Base-by-base conservation (phyloP, 2,888 invertebrate species). In the Ptychoptera albimana region DNA sequence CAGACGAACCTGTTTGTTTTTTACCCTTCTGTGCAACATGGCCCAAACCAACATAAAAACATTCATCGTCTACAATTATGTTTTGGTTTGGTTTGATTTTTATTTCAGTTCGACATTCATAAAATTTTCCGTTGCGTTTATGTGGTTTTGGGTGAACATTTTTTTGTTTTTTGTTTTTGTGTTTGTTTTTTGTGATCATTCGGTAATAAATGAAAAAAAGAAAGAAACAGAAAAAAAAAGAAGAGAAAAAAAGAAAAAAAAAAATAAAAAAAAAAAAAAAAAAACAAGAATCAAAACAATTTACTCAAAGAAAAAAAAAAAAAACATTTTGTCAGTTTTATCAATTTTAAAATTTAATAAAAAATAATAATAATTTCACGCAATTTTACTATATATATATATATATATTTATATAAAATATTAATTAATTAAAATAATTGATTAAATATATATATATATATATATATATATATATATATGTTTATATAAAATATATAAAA, bases 61-160 rank as follows among this genome's bases (percentile, higher is more conserved):
- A 88, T 79, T 86, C 86, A 81, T 87, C 87, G 82, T 87, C 88
- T 88, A n/a, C n/a, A n/a, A n/a, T n/a, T n/a, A n/a, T n/a, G n/a
- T n/a, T n/a, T n/a, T n/a, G n/a, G n/a, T n/a, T n/a, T n/a, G n/a
- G 85, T 83, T 79, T 58, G 37, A 37, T 43, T 78, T 2, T 37
- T n/a, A 37, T 37, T 37, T 10, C 34, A 34, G n/a, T 10, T 34
- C n/a, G 34, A 34, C 10, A n/a, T 15, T 15, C 6, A 15, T 37
- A 37, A 11, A 16, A 37, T 37, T 37, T 15, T 15, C 16, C 16
- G 23, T 12, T 8, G 38, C 16, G 38, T 38, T 23, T 16, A 23
- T 23, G 29, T 23, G n/a, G 14, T n/a, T n/a, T n/a, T n/a, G n/a
- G n/a, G n/a, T n/a, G n/a, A n/a, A n/a, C n/a, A n/a, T n/a, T n/a